These are phyloP conservation scores for Standfussiana lucernea DNA, from an alignment of 2,888 invertebrate species.

Conservation along the genomic window DNA sequence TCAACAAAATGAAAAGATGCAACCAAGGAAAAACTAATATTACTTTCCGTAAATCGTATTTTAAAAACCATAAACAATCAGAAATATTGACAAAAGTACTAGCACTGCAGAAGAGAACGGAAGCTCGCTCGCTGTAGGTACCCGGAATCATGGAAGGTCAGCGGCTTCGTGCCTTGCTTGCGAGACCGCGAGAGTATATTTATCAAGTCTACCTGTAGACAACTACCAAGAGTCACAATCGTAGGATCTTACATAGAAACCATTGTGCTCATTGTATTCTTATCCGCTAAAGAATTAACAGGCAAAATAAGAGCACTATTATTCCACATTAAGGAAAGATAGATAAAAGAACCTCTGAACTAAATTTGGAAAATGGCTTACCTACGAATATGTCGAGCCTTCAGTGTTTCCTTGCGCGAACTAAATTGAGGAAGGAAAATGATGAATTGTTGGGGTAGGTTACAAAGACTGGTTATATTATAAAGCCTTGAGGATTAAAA, in stretches of 20 bases:
- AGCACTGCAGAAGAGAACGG: slow-evolving; percentile 60
- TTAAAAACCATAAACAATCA: not conserved
- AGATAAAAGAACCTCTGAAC: not conserved
- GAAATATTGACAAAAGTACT: slow-evolving; percentile 38
- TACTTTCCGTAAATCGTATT: slow-evolving; percentile 7
- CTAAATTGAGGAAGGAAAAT: slow-evolving; percentile 27
- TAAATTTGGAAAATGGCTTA: not conserved
- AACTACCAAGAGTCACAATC: not conserved
- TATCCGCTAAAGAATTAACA: not conserved
- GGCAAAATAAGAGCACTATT: not conserved
- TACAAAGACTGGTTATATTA: not conserved
- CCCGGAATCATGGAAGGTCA: slow-evolving; percentile 58
- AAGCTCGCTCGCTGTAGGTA: slow-evolving; percentile 43
- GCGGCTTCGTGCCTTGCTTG: slow-evolving; percentile 53
- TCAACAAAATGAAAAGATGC: not conserved
- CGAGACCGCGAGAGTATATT: slow-evolving; percentile 26
- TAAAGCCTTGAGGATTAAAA: not conserved
- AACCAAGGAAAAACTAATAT: not conserved
- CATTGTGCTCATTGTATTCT: not conserved
- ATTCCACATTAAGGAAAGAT: not conserved
- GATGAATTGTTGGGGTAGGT: not conserved
- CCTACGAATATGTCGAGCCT: not conserved
- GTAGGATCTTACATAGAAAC: slow-evolving; percentile 8
- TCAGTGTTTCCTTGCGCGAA: not conserved
- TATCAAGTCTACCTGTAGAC: slow-evolving; percentile 20